Conservation (phyloP, 2,888 invertebrate genomes). For the Ecdyonurus torrentis region DNA sequence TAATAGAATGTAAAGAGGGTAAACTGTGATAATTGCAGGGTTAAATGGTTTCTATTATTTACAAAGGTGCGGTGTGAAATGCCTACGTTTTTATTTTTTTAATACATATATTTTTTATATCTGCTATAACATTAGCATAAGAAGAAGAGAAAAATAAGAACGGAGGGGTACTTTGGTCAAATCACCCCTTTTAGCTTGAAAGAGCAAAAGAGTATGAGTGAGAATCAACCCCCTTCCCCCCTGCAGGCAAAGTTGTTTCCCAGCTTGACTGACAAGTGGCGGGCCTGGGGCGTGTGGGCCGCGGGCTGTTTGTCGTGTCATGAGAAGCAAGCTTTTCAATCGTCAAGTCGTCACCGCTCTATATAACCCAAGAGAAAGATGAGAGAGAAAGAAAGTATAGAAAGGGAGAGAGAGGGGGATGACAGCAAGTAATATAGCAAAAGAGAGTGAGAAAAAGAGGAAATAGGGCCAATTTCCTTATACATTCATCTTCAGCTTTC, state of each 20-base stretch:
- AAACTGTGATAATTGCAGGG: background rate
- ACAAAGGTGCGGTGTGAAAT: no score
- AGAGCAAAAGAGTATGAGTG: no score
- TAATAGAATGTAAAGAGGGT: background rate
- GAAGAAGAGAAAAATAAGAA: background rate
- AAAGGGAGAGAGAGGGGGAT: no score
- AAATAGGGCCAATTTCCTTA: constrained; percentile 1
- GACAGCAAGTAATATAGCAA: no score
- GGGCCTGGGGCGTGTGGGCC: background rate
- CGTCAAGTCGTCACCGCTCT: background rate
- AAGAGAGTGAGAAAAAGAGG: background rate
- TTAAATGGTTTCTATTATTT: background rate
- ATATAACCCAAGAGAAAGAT: no score
- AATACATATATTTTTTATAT: background rate
- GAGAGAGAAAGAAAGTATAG: no score
- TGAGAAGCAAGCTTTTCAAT: background rate
- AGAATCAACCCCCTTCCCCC: no score
- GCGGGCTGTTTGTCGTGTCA: background rate
- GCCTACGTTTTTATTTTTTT: background rate
- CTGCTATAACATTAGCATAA: background rate
- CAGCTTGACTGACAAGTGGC: background rate
- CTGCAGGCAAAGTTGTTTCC: no score
- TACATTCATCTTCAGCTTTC: background rate
- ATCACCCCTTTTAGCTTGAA: background rate
- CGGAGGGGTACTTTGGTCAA: no score